These are phyloP conservation scores for Lophotis ruficrista DNA, from an alignment of 2,113 vertebrate genomes.

Conservation along the genomic window DNA sequence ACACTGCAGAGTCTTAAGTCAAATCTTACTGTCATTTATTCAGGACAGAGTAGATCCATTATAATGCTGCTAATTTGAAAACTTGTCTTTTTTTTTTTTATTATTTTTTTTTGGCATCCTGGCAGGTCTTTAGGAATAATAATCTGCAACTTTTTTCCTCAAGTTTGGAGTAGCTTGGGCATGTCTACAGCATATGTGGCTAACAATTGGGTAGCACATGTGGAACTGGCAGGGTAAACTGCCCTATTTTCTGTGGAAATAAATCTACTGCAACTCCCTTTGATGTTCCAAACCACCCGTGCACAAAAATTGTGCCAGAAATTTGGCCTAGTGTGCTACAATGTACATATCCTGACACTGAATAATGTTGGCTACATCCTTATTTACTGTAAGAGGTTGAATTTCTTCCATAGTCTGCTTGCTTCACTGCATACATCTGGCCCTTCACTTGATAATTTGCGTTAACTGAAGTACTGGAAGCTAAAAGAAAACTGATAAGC, in stretches of 20 bases:
- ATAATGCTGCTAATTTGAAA: neutral
- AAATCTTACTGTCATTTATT: neutral
- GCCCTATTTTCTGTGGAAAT: neutral
- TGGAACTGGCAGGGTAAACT: neutral
- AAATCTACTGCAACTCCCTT: neutral
- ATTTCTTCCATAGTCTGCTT: neutral
- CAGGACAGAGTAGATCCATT: neutral
- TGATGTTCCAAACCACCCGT: neutral
- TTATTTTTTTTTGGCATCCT: neutral
- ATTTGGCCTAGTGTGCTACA: neutral
- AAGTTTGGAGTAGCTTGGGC: neutral
- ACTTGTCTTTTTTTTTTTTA: neutral
- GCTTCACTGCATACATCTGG: neutral
- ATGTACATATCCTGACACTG: neutral
- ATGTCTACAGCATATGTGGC: neutral
- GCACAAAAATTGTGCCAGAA: neutral
- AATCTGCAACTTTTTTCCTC: neutral
- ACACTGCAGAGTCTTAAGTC: neutral
- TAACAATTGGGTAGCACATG: slow-evolving; percentile 3
- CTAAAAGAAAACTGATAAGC: neutral
- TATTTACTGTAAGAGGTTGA: neutral
- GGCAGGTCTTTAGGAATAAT: neutral
- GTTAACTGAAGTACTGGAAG: neutral
- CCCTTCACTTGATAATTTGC: neutral
- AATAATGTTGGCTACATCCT: neutral